Percentiles rank a stretch among this genome's conserved stretches.
phyloP scores from a whole-genome alignment of 1,140 invertebrate genomes.

The Caenorhabditis inopinata region DNA sequence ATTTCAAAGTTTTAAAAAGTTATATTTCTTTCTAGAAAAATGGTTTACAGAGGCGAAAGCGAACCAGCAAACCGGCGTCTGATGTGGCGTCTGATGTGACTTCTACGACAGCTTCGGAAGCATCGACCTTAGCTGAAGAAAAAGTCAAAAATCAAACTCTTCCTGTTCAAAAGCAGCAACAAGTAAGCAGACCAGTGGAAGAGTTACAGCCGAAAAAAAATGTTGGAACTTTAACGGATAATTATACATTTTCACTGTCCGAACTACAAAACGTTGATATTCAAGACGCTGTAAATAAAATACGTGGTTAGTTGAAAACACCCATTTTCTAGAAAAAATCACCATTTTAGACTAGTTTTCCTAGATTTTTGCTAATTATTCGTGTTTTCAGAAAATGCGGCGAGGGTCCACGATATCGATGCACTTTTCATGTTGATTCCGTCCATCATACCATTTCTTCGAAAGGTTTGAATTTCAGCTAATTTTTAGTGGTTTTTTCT shows the following conservation, averaged over 20 bases:
- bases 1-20: too few species aligned
- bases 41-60: too few species aligned
- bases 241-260: neutral
- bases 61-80: too few species aligned
- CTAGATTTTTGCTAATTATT: too few species aligned
- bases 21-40: too few species aligned
- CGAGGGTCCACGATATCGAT: neutral
- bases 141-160: too few species aligned
- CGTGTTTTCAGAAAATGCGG: neutral
- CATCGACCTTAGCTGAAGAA: too few species aligned
- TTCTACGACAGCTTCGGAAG: too few species aligned
- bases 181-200: neutral
- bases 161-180: neutral
- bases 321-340: neutral
- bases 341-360: neutral
- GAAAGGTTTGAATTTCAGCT: neutral
- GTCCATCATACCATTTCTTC: neutral
- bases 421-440: conserved; percentile 1
- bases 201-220: neutral
- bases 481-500: too few species aligned
- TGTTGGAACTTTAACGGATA: neutral
- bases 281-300: neutral
- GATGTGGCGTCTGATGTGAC: too few species aligned
- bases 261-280: conserved; percentile 1
- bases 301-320: neutral